Conservation (phyloP, 2,888 invertebrate species). For the Andrena marginata region DNA sequence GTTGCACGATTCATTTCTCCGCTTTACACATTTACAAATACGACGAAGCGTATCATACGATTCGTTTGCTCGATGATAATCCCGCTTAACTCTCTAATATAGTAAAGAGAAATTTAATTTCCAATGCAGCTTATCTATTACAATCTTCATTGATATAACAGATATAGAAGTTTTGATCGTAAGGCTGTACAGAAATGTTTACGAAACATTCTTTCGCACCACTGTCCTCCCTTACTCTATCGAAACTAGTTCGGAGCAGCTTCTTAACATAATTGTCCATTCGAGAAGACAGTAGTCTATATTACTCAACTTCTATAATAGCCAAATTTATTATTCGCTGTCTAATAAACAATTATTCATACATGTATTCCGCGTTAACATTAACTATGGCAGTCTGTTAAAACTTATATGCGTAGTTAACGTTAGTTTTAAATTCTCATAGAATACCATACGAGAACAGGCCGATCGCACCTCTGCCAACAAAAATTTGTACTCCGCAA, state of each 20-base stretch:
- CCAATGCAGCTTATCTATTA: conserved; percentile 2
- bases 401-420: conserved; percentile 60
- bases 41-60: not conserved
- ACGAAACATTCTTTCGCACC: conserved; percentile 2
- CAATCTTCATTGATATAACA: not conserved
- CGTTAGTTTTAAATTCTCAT: conserved; percentile 16
- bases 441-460: conserved; percentile 24
- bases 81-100: not conserved
- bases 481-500: conserved; percentile 62
- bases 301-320: conserved; percentile 13
- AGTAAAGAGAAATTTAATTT: not conserved
- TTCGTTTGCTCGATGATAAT: conserved; percentile 12
- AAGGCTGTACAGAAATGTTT: conserved; percentile 37
- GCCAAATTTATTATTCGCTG: conserved; percentile 30
- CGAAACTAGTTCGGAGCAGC: not conserved
- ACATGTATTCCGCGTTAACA: conserved; percentile 54
- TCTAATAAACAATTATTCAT: conserved; percentile 38
- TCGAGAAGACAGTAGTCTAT: not conserved
- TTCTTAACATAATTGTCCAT: not conserved
- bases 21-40: conserved; percentile 5
- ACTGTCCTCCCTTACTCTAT: too few species aligned
- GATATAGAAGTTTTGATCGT: conserved; percentile 46
- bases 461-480: conserved; percentile 48
- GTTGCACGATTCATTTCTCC: not conserved
- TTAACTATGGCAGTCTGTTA: conserved; percentile 74